Conservation (phyloP, 2,797 vertebrate species). For the Clarias laeviceps region DNA sequence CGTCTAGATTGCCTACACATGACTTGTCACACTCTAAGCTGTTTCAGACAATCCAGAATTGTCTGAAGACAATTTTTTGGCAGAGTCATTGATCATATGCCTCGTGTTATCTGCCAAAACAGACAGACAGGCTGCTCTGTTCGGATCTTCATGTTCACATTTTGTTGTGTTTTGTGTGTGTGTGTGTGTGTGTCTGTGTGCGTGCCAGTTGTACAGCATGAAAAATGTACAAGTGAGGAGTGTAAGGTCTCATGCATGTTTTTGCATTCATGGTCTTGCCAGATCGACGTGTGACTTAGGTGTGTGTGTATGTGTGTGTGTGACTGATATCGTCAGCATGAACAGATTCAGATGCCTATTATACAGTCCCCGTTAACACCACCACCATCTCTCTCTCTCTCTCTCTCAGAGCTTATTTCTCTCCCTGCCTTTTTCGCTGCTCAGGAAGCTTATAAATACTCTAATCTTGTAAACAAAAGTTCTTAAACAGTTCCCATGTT, state of each 20-base stretch:
- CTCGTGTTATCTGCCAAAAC: constrained; percentile 57
- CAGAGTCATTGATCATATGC: constrained; percentile 46
- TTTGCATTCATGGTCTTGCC: not conserved
- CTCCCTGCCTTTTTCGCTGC: not conserved
- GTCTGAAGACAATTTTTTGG: constrained; percentile 44
- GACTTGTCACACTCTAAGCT: constrained; percentile 32
- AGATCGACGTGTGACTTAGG: constrained; percentile 12
- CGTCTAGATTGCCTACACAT: constrained; percentile 20
- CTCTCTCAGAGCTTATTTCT: not conserved
- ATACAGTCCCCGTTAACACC: constrained; percentile 34
- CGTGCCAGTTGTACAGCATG: constrained; percentile 3
- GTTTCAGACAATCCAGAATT: constrained; percentile 37
- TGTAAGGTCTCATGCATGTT: constrained; percentile 17
- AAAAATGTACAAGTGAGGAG: constrained; percentile 16
- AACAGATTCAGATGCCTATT: constrained; percentile 30
- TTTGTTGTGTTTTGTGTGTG: constrained; percentile 9
- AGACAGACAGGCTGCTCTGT: constrained; percentile 39
- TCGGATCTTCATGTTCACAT: constrained; percentile 21
- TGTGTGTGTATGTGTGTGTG: not conserved
- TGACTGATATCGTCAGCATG: not conserved
- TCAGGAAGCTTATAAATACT: not conserved
- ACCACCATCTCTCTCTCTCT: not conserved
- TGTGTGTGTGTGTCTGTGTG: constrained; percentile 16
- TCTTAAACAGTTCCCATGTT: not conserved
- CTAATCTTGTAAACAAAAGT: not conserved